Evolutionary conservation across 2,113 vertebrate genomes (phyloP), one percentile per base, ranked within the genome.

Genomic region (Mastomys natalensis): DNA sequence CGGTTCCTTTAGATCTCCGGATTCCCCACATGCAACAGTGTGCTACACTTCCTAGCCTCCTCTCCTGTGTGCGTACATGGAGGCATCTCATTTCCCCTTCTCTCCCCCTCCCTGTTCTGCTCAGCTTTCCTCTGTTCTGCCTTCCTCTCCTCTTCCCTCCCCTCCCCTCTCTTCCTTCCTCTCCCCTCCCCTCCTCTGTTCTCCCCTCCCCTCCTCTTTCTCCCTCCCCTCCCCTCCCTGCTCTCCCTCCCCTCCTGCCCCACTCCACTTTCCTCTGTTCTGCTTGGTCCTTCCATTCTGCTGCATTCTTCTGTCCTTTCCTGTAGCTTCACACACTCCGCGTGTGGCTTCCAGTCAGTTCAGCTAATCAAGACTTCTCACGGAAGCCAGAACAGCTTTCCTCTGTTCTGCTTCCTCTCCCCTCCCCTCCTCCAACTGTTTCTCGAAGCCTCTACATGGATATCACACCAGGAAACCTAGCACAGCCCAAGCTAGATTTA

Each of bases 101-200:
- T 78, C 51, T 48, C 6, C 58, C 58, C 58, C 19, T 7, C 58
- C 58, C 60, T 62, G 60, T 62, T 62, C 58, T 60, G 58, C 48
- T 51, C 51, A 10, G 10, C 51, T 51, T 51, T 51, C 51, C 51
- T 51, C 51, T 51, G 51, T 51, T 51, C 51, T 51, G 51, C 9
- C 10, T 7, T n/a, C 43, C 62, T 13, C 16, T 4, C 8, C n/a
- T 43, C 6, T 7, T 0, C 58, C 6, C 37, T n/a, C 9, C 22
- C 37, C 9, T 19, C 8, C 19, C 16, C 12, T 4, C 21, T 48
- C 7, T 10, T 1, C 7, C 2, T 3, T 9, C 4, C 70, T 3
- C 17, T 73, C 37, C 17, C 7, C 19, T 21, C 2, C 13, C 3
- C 1, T 26, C n/a, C 40, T 15, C 40, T 21, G 0, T 1, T 7